Base-by-base conservation (phyloP, 2,113 vertebrate species). In the Oreotrochilus melanogaster region DNA sequence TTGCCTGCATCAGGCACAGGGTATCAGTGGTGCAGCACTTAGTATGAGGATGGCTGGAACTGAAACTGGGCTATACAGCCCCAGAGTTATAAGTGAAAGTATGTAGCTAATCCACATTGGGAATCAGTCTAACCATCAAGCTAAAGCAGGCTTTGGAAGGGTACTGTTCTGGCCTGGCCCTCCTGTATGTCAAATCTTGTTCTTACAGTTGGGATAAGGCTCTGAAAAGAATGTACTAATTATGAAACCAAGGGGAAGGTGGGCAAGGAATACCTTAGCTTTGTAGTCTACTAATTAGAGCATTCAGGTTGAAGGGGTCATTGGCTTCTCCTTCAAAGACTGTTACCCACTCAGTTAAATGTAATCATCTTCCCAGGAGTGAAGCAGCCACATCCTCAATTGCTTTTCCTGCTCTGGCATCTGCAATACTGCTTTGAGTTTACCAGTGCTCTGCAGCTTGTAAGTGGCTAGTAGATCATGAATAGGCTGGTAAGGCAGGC, bases 51-150 rank as follows among this genome's bases (percentile, higher is more conserved):
- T 78, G 53, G 23, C 9, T 75, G 30, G 9, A 24, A 48, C 30
- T 62, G 67, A 53, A 30, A 30, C 31, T 10, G 25, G 50, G 61
- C 50, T 79, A 2, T 76, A 45, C 21, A 43, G 48, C 9, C 43
- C 19, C 14, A 30, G 48, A 19, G 2, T 76, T 76, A 2, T 17
- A 1, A 30, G 19, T 57, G 71, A 11, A 12, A 14, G 50, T 8
- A 1, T 23, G 11, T 6, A 28, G 37, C 28, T 58, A 21, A 33
- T 75, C 31, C 14, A 4, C 9, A 2, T 2, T 0, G 0, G 66
- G 14, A 14, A 39, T 39, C 39, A 39, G 39, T 17, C 65, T 50
- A 85, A 28, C 18, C 0, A 2, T 23, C 15, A 43, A 12, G 27
- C 31, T 60, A 31, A 56, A 43, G 16, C 2, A 48, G 27, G 16